Percentiles rank a stretch among this genome's conserved stretches.
Conservation (phyloP, 2,113 vertebrate genomes). For the Neolamprologus kungweensis region DNA sequence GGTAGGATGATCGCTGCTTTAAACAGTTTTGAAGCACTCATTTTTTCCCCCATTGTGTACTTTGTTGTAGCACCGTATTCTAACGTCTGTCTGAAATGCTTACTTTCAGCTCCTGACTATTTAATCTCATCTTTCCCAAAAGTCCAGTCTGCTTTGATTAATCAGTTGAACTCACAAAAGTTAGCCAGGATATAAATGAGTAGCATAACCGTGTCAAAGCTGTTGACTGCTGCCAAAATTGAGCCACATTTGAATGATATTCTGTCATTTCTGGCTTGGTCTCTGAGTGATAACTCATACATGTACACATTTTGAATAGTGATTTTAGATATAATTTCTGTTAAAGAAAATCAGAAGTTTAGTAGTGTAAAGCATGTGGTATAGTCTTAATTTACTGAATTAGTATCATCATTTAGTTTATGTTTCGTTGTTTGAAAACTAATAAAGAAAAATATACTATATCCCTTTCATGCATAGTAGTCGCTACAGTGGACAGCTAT, state of each 20-base stretch:
- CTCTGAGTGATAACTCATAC: background rate
- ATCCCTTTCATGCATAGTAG: background rate
- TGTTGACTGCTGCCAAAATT: background rate
- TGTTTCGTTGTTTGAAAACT: background rate
- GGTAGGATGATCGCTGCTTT: background rate
- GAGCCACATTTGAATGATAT: background rate
- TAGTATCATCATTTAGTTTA: background rate
- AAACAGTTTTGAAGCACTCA: background rate
- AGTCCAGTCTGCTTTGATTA: background rate
- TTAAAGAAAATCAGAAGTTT: background rate
- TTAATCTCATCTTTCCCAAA: background rate
- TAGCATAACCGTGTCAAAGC: background rate
- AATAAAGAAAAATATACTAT: background rate
- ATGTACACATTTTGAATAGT: background rate
- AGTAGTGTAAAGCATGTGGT: background rate
- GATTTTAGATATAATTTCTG: fast-evolving
- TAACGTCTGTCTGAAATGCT: background rate
- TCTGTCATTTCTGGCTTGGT: background rate
- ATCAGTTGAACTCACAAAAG: background rate
- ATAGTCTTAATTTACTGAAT: background rate
- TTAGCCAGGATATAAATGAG: background rate
- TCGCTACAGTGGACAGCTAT: background rate
- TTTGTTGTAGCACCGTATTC: background rate
- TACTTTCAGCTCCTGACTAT: background rate
- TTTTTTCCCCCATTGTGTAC: background rate